Conservation (phyloP, 2,797 vertebrate genomes). For the Semotilus atromaculatus region DNA sequence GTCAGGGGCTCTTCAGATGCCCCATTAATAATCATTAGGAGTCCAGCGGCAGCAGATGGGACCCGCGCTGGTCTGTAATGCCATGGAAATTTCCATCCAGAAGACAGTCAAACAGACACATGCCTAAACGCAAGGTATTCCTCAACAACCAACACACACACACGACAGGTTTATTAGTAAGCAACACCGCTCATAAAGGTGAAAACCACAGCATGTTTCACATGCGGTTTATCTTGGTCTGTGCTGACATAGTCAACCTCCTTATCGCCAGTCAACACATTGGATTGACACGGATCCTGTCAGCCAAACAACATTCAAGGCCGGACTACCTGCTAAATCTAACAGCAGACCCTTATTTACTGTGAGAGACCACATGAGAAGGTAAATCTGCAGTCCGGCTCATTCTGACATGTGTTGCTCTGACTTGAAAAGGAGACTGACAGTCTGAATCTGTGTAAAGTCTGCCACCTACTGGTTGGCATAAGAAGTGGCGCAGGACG, state of each 20-base stretch:
- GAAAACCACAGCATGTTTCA: not conserved
- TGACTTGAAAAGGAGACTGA: not conserved
- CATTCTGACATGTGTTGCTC: not conserved
- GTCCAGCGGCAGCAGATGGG: constrained; percentile 48
- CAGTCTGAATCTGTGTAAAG: constrained; percentile 20
- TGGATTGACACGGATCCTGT: not conserved
- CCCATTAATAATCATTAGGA: constrained; percentile 46
- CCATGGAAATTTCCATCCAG: constrained; percentile 40
- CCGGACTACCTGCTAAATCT: not conserved
- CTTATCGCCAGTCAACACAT: not conserved
- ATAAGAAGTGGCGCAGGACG: not conserved
- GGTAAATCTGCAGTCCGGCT: not conserved
- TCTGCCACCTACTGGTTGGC: constrained; percentile 30
- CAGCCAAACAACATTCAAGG: not conserved
- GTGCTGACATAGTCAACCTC: not conserved
- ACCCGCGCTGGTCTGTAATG: constrained; percentile 16
- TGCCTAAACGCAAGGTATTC: not conserved
- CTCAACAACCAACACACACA: not conserved
- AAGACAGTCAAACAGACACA: not conserved
- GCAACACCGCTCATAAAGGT: not conserved
- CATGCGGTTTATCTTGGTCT: not conserved
- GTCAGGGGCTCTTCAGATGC: constrained; percentile 24
- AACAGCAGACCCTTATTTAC: not conserved
- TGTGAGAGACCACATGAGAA: not conserved
- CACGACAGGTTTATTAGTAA: not conserved